phyloP scores from a whole-genome alignment of 2,797 vertebrate species.

The Microctenopoma stevenorrisi region DNA sequence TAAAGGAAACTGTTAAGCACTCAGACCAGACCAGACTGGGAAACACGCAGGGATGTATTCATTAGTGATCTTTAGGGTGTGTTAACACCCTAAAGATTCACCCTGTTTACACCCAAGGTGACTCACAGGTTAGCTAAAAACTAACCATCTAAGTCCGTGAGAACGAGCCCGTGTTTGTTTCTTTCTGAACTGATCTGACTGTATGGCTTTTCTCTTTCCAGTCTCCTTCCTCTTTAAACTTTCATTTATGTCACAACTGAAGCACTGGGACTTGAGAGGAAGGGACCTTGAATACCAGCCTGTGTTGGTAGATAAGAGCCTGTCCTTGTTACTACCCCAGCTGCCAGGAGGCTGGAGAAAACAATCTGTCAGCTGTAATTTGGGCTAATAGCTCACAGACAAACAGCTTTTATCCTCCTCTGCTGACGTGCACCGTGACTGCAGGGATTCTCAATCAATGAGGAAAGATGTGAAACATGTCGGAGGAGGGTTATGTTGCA shows the following conservation, averaged over 20 bases:
- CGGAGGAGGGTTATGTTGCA: not conserved
- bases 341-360: slow-evolving; percentile 41
- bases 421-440: slow-evolving; percentile 23
- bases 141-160: no score
- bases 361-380: slow-evolving; percentile 58
- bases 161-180: no score
- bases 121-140: no score
- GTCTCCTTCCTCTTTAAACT: no score
- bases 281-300: slow-evolving; percentile 32
- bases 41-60: no score
- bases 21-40: no score
- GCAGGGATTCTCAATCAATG: slow-evolving; percentile 11
- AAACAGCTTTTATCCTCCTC: slow-evolving; percentile 45
- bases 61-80: no score
- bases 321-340: slow-evolving; percentile 50
- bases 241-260: not conserved
- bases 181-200: no score
- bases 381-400: slow-evolving; percentile 23
- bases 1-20: not conserved
- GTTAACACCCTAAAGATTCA: no score
- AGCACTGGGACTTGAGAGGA: slow-evolving; percentile 14
- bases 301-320: slow-evolving; percentile 62
- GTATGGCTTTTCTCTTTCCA: no score
- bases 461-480: slow-evolving; percentile 12
- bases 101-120: no score